Conservation (phyloP, 2,797 vertebrate species). For the Gallinago nigripennis region DNA sequence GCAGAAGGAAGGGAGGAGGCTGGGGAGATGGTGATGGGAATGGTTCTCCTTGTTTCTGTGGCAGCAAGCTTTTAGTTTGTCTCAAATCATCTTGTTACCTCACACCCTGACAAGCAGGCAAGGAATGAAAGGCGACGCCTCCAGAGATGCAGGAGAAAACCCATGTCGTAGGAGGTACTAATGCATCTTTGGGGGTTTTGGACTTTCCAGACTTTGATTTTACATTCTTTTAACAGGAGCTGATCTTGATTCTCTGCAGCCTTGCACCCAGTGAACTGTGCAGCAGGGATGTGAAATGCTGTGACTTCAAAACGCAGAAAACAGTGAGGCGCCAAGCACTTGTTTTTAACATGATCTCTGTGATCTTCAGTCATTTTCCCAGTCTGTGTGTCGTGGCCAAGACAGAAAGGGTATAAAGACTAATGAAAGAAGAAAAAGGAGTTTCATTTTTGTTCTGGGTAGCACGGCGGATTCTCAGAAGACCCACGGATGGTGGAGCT, state of each 20-base stretch:
- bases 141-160: background rate
- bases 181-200: background rate
- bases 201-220: conserved; percentile 45
- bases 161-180: background rate
- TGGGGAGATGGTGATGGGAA: background rate
- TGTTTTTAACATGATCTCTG: background rate
- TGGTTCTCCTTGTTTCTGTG: background rate
- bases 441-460: background rate
- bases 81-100: background rate
- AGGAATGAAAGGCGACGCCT: background rate
- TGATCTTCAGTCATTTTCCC: conserved; percentile 22
- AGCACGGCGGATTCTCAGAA: background rate
- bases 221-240: background rate
- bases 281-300: background rate
- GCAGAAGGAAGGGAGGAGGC: background rate
- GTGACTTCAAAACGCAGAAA: background rate
- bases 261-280: background rate
- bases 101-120: background rate
- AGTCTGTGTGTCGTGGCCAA: background rate
- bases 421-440: background rate
- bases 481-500: background rate
- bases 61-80: background rate
- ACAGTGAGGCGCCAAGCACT: background rate
- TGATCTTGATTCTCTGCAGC: background rate
- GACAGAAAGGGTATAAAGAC: background rate